Percentiles rank a stretch among this genome's conserved stretches.
Conservation (phyloP, 2,888 invertebrate genomes). For the Ctena decussata region DNA sequence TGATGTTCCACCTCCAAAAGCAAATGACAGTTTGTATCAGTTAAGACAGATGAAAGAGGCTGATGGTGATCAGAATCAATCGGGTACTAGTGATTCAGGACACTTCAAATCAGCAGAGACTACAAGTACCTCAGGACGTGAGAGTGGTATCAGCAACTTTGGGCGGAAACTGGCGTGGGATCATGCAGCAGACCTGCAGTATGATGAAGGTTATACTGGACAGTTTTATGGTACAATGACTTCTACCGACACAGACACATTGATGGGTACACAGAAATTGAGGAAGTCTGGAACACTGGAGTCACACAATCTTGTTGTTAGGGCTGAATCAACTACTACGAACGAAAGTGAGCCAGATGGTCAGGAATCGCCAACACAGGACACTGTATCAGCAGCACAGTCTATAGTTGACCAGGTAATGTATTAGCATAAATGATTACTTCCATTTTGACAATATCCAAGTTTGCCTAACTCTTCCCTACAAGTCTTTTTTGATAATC, state of each 20-base stretch:
- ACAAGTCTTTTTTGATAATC: too few relatives aligned
- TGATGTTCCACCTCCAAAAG: constrained; percentile 52
- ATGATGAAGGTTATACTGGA: constrained; percentile 65
- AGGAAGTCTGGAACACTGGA: constrained; percentile 27
- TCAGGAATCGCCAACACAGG: constrained; percentile 45
- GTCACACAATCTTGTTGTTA: constrained; percentile 41
- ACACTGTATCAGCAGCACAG: constrained; percentile 46
- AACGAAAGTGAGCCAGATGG: constrained; percentile 45
- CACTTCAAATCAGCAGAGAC: constrained; percentile 27
- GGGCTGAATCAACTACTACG: constrained; percentile 56
- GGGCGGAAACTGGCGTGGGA: constrained; percentile 77
- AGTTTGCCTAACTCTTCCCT: too few relatives aligned
- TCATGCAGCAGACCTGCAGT: constrained; percentile 78
- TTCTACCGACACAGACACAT: constrained; percentile 57
- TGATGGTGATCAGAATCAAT: constrained; percentile 15
- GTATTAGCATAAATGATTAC: too few relatives aligned
- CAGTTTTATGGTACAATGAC: constrained; percentile 69
- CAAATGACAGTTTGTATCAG: constrained; percentile 56
- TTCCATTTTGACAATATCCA: too few relatives aligned
- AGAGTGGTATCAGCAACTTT: constrained; percentile 66
- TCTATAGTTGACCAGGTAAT: constrained; percentile 51
- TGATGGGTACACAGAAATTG: constrained; percentile 28
- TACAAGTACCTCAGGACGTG: constrained; percentile 50
- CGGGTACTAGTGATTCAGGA: constrained; percentile 30
- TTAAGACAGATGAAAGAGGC: constrained; percentile 25